Conservation (phyloP, 2,797 vertebrate species). For the Fringilla coelebs region DNA sequence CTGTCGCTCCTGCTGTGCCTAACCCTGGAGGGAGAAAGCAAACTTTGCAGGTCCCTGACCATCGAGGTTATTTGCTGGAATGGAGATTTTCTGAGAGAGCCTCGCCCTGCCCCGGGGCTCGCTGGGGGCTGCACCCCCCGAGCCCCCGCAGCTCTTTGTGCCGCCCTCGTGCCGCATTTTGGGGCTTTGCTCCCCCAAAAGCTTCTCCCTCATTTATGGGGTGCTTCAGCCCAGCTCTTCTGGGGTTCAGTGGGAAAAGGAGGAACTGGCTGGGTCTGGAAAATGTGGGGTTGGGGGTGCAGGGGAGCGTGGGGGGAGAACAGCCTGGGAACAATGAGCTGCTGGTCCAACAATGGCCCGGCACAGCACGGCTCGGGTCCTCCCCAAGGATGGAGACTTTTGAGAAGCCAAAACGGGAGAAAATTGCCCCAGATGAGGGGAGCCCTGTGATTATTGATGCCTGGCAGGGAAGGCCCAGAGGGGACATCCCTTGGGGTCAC, state of each 20-base stretch:
- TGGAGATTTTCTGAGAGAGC: conserved; percentile 21
- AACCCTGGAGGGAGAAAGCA: conserved; percentile 71
- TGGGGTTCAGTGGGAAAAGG: fast-evolving
- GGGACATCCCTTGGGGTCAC: not conserved
- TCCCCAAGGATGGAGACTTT: no score
- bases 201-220: fast-evolving
- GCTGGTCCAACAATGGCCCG: fast-evolving
- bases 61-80: conserved; percentile 43
- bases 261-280: not conserved
- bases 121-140: not conserved
- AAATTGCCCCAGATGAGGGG: not conserved
- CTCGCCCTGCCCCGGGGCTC: not conserved
- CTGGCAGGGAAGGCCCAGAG: no score
- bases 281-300: not conserved
- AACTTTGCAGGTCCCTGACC: conserved; percentile 64
- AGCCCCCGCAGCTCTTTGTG: not conserved
- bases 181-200: fast-evolving
- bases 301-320: not conserved
- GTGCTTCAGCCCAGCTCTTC: fast-evolving
- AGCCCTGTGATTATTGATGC: fast-evolving
- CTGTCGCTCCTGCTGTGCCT: conserved; percentile 66
- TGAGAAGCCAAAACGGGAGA: not conserved
- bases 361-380: fast-evolving
- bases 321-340: not conserved
- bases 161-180: not conserved